Base-by-base conservation (phyloP, 2,888 invertebrate genomes). In the Agriopis marginaria region DNA sequence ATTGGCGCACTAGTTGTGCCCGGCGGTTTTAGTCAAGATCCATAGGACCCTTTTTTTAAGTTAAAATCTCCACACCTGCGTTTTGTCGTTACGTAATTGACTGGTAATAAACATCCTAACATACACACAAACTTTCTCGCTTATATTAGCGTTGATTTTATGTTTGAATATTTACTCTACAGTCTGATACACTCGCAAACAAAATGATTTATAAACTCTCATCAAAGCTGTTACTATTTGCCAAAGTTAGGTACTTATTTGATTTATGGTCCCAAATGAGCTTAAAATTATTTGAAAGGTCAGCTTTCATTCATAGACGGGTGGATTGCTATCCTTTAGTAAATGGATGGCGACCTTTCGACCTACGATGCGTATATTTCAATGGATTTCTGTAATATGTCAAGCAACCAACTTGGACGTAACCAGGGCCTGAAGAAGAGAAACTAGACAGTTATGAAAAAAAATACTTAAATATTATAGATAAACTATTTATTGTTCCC, bases 341-440 rank as follows among this genome's bases (percentile, higher is more conserved):
- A 66, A 70, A 70, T 66, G 63, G 59, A 66, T 54, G 54, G 17
- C 54, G 59, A 70, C 70, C 70, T 66, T 63, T 70, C 58, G 47
- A 65, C 65, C 61, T 61, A 62, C 66, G 60, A 23, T 17, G 17
- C 51, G 62, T 51, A 56, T 63, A 63, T 66, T 63, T 59, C 63
- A 59, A 70, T 54, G 65, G 66, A 54, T 58, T 69, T 70, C 54
- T 66, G 64, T 54, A 58, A 66, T 62, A 70, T 66, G 66, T 63
- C 66, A 59, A 66, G 62, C 65, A 51, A 62, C 3, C 44, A 54
- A 49, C 2, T n/a, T 7, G 42, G 47, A 23, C 59, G 59, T 50
- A 64, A 23, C n/a, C 53, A 68, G 64, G 54, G 55, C 10, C 9
- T 44, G 42, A 47, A 32, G 32, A 7, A 32, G 12, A 54, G 12